Evolutionary conservation across 2,113 vertebrate genomes (phyloP).

Genomic region (Leptocoma aspasia): DNA sequence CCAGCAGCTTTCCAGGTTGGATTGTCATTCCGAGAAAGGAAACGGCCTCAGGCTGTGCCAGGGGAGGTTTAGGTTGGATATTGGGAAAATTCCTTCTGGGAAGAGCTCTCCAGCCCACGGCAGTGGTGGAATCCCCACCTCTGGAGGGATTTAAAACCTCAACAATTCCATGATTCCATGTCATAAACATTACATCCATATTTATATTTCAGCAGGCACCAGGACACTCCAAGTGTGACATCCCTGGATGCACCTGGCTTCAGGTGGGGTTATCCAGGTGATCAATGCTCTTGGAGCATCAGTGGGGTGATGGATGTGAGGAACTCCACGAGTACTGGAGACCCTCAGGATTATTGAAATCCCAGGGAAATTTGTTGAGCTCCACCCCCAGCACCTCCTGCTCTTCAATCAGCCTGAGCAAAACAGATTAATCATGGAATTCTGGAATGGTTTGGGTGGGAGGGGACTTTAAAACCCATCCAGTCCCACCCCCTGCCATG

Average conservation of each 20-base stretch:
- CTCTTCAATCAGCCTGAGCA: neutral
- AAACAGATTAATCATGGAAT: neutral
- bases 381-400: rapidly evolving
- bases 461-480: neutral
- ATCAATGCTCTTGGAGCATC: neutral
- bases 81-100: neutral
- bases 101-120: neutral
- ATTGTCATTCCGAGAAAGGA: neutral
- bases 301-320: rapidly evolving
- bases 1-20: neutral
- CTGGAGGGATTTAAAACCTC: neutral
- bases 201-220: rapidly evolving
- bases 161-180: neutral
- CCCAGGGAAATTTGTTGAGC: neutral
- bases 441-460: neutral
- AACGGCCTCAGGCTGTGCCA: neutral
- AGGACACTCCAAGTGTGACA: neutral
- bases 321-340: neutral
- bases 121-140: neutral
- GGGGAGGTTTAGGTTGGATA: neutral
- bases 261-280: neutral
- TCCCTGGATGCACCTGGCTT: neutral
- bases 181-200: rapidly evolving
- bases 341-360: neutral
- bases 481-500: neutral